These are phyloP conservation scores for Axea sp. DNA, from an alignment of 2,888 invertebrate genomes.

Conservation along the genomic window DNA sequence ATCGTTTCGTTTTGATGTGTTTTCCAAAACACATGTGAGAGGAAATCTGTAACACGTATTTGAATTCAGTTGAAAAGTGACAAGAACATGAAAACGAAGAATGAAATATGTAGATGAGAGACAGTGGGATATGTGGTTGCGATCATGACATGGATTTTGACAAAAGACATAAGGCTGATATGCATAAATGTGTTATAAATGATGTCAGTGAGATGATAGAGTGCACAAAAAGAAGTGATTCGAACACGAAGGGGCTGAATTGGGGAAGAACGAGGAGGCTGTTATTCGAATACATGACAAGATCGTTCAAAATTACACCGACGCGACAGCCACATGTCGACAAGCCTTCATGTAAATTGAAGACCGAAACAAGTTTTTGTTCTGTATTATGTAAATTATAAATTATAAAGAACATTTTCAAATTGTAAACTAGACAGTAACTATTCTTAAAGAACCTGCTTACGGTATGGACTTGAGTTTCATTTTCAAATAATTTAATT, in stretches of 20 bases:
- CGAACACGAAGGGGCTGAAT: conserved; percentile 20
- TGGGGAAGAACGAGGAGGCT: conserved; percentile 18
- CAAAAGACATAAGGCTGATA: conserved; percentile 50
- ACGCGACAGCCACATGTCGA: background rate
- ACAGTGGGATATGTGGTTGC: conserved; percentile 14
- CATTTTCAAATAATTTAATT: no score
- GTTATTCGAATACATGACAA: conserved; percentile 30
- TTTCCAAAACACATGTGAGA: conserved; percentile 41
- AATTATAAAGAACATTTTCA: conserved; percentile 5
- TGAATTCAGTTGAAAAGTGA: conserved; percentile 51
- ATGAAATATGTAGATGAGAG: conserved; percentile 49
- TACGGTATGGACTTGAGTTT: no score
- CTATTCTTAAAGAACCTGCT: no score
- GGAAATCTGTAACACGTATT: conserved; percentile 30
- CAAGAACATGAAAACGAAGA: conserved; percentile 51
- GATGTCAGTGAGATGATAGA: conserved; percentile 28
- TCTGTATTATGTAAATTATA: conserved; percentile 2
- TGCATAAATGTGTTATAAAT: conserved; percentile 56
- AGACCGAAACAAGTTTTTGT: conserved; percentile 14
- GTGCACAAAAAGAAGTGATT: conserved; percentile 30
- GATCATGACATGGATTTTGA: conserved; percentile 47
- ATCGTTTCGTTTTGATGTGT: conserved; percentile 37
- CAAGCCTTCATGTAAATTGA: conserved; percentile 14
- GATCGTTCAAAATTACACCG: conserved; percentile 29
- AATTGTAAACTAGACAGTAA: conserved; percentile 1